phyloP scores from a whole-genome alignment of 2,888 invertebrate genomes.

The Euphydryas editha region DNA sequence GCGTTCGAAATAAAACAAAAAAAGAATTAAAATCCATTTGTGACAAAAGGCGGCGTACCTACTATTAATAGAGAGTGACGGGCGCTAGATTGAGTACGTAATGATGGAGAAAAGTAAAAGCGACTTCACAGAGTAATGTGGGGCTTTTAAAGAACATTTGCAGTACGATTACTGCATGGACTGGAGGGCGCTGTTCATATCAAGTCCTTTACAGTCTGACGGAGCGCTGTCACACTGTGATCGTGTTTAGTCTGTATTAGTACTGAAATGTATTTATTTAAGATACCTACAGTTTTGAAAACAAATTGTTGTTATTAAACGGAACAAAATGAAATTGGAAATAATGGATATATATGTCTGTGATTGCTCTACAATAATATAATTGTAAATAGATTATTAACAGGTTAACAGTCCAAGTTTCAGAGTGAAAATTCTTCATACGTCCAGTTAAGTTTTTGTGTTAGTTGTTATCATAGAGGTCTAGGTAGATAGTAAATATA shows the following conservation, averaged over 20 bases:
- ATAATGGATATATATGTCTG: too few species aligned
- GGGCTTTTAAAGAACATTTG: conserved; percentile 2
- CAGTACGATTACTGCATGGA: not conserved
- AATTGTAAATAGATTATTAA: too few species aligned
- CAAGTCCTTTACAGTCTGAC: not conserved
- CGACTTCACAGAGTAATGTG: conserved; percentile 2
- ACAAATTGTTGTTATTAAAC: too few species aligned
- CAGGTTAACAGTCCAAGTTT: too few species aligned
- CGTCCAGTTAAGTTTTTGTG: too few species aligned
- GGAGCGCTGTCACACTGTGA: not conserved
- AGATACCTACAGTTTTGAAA: too few species aligned
- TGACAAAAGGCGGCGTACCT: not conserved
- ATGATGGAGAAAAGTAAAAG: conserved; percentile 2
- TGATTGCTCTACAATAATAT: too few species aligned
- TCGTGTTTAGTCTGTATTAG: not conserved
- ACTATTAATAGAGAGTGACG: not conserved
- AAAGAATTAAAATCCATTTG: not conserved
- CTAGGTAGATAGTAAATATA: too few species aligned
- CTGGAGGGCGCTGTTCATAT: not conserved
- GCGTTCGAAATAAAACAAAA: not conserved
- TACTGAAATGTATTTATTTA: too few species aligned
- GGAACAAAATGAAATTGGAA: too few species aligned
- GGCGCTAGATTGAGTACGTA: conserved; percentile 1
- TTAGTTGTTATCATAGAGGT: too few species aligned
- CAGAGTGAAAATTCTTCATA: too few species aligned